These are phyloP conservation scores for Colinus virginianus DNA, from an alignment of 2,113 vertebrate species.

Conservation along the genomic window DNA sequence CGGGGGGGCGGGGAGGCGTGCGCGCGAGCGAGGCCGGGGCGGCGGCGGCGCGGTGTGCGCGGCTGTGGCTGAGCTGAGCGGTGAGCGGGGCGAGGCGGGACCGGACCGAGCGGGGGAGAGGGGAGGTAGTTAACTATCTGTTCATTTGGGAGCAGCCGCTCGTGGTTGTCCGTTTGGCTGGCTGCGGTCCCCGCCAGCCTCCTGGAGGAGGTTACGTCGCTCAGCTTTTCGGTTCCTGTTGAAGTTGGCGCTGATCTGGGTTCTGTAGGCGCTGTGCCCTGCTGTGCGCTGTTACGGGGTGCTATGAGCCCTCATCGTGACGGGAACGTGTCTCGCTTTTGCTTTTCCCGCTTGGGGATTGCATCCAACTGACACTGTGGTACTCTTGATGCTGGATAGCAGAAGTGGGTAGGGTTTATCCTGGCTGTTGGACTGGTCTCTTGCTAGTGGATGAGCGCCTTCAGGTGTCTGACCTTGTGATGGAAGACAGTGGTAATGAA, in stretches of 20 bases:
- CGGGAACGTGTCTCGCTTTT: rapidly evolving
- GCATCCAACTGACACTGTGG: rapidly evolving
- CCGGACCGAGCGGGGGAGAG: too few relatives aligned
- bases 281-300: rapidly evolving
- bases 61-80: neutral
- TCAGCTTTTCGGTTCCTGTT: neutral
- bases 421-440: rapidly evolving
- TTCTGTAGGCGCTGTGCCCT: rapidly evolving
- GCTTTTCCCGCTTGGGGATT: neutral
- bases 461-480: neutral
- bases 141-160: neutral
- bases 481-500: neutral
- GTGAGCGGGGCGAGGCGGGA: neutral
- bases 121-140: neutral
- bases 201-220: rapidly evolving
- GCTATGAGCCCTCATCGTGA: rapidly evolving
- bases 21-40: neutral
- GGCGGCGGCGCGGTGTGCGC: neutral
- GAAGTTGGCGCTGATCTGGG: rapidly evolving
- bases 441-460: neutral
- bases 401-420: rapidly evolving
- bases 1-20: rapidly evolving
- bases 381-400: rapidly evolving
- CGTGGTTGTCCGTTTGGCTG: neutral
- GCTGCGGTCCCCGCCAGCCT: rapidly evolving